Conservation (phyloP, 2,797 vertebrate genomes). For the Trematomus bernacchii region DNA sequence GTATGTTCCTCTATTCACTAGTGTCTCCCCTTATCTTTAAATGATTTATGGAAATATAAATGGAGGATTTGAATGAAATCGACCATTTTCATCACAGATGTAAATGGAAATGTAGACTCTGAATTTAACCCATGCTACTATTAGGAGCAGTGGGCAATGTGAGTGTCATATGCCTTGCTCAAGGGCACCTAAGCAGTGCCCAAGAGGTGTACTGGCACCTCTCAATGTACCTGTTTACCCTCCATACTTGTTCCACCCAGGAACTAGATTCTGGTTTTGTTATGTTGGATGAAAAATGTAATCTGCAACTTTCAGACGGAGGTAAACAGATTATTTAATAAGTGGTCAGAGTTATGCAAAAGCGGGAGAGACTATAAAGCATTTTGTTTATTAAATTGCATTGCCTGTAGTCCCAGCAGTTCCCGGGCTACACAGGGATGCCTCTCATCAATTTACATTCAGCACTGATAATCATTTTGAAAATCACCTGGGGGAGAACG, state of each 20-base stretch:
- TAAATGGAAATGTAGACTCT: too few relatives aligned
- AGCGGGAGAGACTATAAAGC: conserved; percentile 28
- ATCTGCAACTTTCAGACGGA: conserved; percentile 8
- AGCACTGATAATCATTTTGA: conserved; percentile 71
- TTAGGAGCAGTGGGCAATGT: too few relatives aligned
- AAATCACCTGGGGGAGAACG: conserved; percentile 67
- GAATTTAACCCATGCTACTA: too few relatives aligned
- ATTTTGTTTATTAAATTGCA: conserved; percentile 59
- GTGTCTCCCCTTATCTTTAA: too few relatives aligned
- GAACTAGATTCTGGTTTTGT: background rate
- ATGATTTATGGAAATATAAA: background rate
- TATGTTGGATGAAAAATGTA: background rate
- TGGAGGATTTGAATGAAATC: too few relatives aligned
- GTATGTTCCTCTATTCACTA: too few relatives aligned
- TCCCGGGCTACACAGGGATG: conserved; percentile 54
- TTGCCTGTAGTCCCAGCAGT: conserved; percentile 47
- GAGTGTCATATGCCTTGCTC: too few relatives aligned
- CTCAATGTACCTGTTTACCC: too few relatives aligned
- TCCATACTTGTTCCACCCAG: too few relatives aligned
- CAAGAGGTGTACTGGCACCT: too few relatives aligned
- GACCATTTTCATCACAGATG: too few relatives aligned
- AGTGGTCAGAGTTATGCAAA: conserved; percentile 11
- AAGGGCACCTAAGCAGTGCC: too few relatives aligned
- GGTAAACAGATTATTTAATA: conserved; percentile 19
- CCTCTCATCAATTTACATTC: conserved; percentile 75